Evolutionary conservation across 23 tunicate species (phyloP).

Genomic region (Halocynthia aurantium): DNA sequence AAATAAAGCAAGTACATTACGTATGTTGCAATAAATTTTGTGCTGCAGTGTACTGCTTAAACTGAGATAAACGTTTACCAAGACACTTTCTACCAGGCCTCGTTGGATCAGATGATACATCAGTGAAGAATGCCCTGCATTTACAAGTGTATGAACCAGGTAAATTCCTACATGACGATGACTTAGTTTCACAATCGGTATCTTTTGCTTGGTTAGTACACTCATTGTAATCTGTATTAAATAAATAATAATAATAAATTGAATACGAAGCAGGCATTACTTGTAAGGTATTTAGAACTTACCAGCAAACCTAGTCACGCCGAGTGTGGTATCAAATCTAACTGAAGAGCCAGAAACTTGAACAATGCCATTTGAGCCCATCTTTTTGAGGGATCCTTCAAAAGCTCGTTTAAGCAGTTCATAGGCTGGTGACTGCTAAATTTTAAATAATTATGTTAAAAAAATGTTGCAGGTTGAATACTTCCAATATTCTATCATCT

Average conservation of each 20-base stretch:
- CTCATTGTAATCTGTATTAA: slow-evolving; percentile 11
- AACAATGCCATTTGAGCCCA: background rate
- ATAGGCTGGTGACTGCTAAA: background rate
- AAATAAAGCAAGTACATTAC: background rate
- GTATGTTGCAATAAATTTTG: background rate
- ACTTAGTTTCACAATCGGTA: slow-evolving; percentile 10
- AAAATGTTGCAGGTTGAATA: too few species aligned
- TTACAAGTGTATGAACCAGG: slow-evolving; percentile 21
- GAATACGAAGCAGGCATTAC: too few species aligned
- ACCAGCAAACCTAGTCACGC: slow-evolving; percentile 13
- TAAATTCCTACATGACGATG: slow-evolving; percentile 4
- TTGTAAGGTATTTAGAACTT: background rate
- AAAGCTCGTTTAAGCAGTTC: too few species aligned
- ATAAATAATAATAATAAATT: too few species aligned
- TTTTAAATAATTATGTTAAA: too few species aligned
- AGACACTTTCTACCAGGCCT: slow-evolving; percentile 19
- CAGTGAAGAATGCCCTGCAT: slow-evolving; percentile 5
- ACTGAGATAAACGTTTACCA: background rate
- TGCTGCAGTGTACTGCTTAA: background rate
- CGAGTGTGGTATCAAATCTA: background rate
- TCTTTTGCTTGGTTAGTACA: background rate
- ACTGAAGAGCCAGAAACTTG: background rate
- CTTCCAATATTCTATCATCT: too few species aligned
- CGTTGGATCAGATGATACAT: background rate
- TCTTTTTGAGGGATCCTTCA: too few species aligned